Conservation (phyloP, 1,140 invertebrate genomes). For the Sycophila sp. region DNA sequence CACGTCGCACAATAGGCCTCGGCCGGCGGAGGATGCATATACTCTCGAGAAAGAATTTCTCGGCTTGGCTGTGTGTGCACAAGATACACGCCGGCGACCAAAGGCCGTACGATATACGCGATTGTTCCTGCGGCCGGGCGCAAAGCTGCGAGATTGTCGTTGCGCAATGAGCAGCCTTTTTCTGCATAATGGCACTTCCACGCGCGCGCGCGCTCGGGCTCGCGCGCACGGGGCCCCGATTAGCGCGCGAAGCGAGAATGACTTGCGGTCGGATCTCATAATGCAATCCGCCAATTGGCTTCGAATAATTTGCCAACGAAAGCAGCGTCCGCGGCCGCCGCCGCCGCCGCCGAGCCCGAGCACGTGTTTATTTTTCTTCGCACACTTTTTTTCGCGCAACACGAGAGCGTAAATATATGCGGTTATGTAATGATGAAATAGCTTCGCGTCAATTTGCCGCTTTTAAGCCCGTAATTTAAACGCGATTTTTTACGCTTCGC, state of each 20-base stretch:
- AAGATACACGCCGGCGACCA: no score
- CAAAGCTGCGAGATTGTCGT: constrained; percentile 3
- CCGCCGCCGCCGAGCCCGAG: no score
- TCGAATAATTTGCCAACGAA: constrained; percentile 16
- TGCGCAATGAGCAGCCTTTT: constrained; percentile 14
- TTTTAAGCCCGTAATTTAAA: not conserved
- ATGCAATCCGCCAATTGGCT: constrained; percentile 20
- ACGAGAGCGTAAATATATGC: constrained; percentile 11
- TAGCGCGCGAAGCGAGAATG: constrained; percentile 22
- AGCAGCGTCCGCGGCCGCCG: not conserved
- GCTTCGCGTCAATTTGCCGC: not conserved
- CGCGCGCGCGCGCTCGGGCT: no score
- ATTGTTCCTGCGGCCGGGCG: constrained; percentile 2
- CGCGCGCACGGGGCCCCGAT: not conserved
- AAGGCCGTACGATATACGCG: not conserved
- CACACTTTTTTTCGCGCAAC: no score
- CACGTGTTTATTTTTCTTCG: constrained; percentile 1
- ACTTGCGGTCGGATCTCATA: constrained; percentile 17
- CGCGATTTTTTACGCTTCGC: not conserved
- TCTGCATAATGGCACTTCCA: not conserved
- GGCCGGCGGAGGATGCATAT: no score
- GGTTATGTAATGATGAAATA: constrained; percentile 5
- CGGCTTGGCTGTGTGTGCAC: no score
- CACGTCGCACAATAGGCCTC: not conserved
- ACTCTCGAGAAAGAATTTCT: not conserved